Base-by-base conservation (phyloP, 2,888 invertebrate genomes). In the Brachypalpus laphriformis region DNA sequence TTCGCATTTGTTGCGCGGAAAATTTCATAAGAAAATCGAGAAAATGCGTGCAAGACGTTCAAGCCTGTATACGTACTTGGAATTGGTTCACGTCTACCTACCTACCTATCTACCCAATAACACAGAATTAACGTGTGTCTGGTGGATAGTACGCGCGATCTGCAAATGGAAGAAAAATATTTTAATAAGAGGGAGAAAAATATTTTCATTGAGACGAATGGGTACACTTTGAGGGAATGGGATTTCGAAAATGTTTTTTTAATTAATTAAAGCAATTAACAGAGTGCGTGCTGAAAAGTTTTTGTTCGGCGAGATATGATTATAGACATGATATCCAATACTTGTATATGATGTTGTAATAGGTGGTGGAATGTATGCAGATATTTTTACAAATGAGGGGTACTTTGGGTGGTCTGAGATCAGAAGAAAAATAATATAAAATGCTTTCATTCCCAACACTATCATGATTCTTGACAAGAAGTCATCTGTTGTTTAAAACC, bases 201-300 rank as follows among this genome's bases (percentile, higher is more conserved):
- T 2, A n/a, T 61, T 16, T 57, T 65, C 20, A 51, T 20, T 42
- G 45, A 49, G 25, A 20, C 37, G 34, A 20, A 37, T n/a, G 45
- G 54, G 40, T 51, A 31, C n/a, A 51, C 22, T 61, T n/a, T 42
- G 49, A 8, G 47, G 80, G 18, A 80, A 54, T 56, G 61, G 57
- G 28, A 57, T 76, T 70, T 51, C 25, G 40, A 56, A 71, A 82
- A 82, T 59, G 25, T 49, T 63, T 54, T 18, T 68, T 34, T 54
- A 81, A 74, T 81, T 82, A 72, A 66, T 66, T 51, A 66, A 66
- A 22, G 47, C 70, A 76, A 76, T 82, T 76, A 70, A 40, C 31
- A 40, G 22, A 59, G 47, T 49, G 70, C 16, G 20, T 45, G 65
- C 16, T n/a, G 42, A 9, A 59, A 16, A 59, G 40, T 42, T 59